Conservation (phyloP, 2,113 vertebrate genomes). For the Chascanopsetta lugubris region DNA sequence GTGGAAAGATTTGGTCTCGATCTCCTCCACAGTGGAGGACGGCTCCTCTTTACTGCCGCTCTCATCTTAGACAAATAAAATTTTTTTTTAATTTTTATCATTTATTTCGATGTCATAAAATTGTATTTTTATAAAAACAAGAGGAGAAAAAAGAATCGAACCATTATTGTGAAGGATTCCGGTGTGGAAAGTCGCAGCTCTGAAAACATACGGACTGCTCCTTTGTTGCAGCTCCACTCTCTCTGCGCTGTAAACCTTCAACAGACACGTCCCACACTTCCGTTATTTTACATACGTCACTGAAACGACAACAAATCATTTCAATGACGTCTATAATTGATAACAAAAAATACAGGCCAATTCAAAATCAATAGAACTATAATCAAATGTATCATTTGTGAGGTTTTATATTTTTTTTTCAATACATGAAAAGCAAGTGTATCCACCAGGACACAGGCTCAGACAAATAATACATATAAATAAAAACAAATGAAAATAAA, state of each 20-base stretch:
- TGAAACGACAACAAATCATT: background rate
- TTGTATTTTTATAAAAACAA: background rate
- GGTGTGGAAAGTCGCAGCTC: slow-evolving; percentile 82
- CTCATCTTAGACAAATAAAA: slow-evolving; percentile 77
- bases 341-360: slow-evolving; percentile 35
- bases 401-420: slow-evolving; percentile 1
- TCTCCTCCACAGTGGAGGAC: slow-evolving; percentile 90
- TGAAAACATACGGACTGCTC: slow-evolving; percentile 80
- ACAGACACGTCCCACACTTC: slow-evolving; percentile 47
- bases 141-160: slow-evolving; percentile 65
- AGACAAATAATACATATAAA: too few species aligned
- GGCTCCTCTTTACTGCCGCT: slow-evolving; percentile 93
- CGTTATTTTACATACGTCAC: slow-evolving; percentile 5
- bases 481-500: too few species aligned
- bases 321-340: slow-evolving; percentile 3
- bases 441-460: slow-evolving; percentile 18
- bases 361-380: slow-evolving; percentile 24
- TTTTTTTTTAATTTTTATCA: background rate
- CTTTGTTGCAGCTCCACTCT: slow-evolving; percentile 83
- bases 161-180: slow-evolving; percentile 82
- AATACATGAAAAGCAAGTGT: slow-evolving; percentile 18
- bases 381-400: slow-evolving; percentile 14
- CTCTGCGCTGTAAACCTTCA: slow-evolving; percentile 87
- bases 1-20: slow-evolving; percentile 88
- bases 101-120: background rate